Evolutionary conservation across 2,888 invertebrate species (phyloP).

Genomic region (Molorchus minor): DNA sequence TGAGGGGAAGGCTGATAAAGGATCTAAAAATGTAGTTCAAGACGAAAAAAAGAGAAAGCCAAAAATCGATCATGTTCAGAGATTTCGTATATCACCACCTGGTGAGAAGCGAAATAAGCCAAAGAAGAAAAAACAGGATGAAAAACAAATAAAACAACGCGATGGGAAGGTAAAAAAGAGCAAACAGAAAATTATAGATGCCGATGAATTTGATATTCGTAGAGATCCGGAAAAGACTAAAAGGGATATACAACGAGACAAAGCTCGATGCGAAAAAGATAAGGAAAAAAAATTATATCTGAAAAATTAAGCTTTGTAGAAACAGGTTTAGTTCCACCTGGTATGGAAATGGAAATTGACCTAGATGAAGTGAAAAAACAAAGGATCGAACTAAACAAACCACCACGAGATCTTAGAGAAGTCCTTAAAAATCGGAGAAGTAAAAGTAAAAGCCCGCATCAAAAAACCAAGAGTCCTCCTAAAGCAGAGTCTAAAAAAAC

Average conservation of each 20-base stretch:
- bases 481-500: constrained; percentile 13
- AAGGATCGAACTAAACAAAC: constrained; percentile 22
- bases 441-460: constrained; percentile 25
- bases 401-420: constrained; percentile 22
- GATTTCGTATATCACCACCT: constrained; percentile 24
- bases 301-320: constrained; percentile 61
- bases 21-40: neutral
- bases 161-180: constrained; percentile 16
- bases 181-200: constrained; percentile 29
- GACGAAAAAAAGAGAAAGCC: constrained; percentile 9
- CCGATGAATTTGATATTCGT: constrained; percentile 44
- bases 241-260: constrained; percentile 60
- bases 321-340: constrained; percentile 63
- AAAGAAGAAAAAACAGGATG: constrained; percentile 12
- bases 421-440: constrained; percentile 24
- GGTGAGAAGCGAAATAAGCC: constrained; percentile 8
- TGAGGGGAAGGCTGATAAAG: constrained; percentile 9
- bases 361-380: constrained; percentile 41
- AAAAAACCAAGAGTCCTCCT: neutral
- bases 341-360: constrained; percentile 62
- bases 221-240: constrained; percentile 62
- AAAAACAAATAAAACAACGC: neutral
- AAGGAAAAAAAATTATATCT: constrained; percentile 59
- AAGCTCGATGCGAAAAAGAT: constrained; percentile 59
- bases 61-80: constrained; percentile 29